Evolutionary conservation across 2,113 vertebrate species (phyloP).

Genomic region (Syrrhaptes paradoxus): DNA sequence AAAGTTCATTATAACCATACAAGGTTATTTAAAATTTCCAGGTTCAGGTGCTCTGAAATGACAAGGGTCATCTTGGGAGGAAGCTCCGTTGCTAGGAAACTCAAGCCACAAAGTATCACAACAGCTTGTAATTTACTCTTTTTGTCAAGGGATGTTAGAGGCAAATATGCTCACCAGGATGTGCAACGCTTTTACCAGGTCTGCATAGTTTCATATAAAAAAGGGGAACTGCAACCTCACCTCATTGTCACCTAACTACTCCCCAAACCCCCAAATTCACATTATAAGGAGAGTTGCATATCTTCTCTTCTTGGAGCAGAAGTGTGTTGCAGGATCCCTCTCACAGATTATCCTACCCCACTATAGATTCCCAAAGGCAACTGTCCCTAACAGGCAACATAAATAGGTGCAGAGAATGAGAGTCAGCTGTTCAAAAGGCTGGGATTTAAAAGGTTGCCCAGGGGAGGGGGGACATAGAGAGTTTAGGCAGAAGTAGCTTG

Average conservation of each 20-base stretch:
- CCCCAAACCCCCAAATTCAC: not conserved
- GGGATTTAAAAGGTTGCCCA: not conserved
- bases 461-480: not conserved
- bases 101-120: not conserved
- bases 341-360: not conserved
- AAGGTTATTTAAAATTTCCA: constrained; percentile 4
- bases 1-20: not conserved
- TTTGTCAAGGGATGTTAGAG: not conserved
- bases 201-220: not conserved
- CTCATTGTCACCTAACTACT: not conserved
- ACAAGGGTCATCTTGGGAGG: not conserved
- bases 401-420: not conserved
- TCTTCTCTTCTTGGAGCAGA: not conserved
- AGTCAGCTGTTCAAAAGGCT: not conserved
- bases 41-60: not conserved
- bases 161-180: not conserved
- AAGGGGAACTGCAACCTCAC: not conserved
- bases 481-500: not conserved
- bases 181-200: not conserved
- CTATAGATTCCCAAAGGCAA: not conserved
- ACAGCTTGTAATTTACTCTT: not conserved
- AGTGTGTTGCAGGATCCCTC: not conserved
- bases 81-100: constrained; percentile 24
- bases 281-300: not conserved
- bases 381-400: not conserved